Percentiles rank a stretch among this genome's conserved stretches.
Conservation (phyloP, 2,797 vertebrate genomes). For the Pantherophis vulpinus region DNA sequence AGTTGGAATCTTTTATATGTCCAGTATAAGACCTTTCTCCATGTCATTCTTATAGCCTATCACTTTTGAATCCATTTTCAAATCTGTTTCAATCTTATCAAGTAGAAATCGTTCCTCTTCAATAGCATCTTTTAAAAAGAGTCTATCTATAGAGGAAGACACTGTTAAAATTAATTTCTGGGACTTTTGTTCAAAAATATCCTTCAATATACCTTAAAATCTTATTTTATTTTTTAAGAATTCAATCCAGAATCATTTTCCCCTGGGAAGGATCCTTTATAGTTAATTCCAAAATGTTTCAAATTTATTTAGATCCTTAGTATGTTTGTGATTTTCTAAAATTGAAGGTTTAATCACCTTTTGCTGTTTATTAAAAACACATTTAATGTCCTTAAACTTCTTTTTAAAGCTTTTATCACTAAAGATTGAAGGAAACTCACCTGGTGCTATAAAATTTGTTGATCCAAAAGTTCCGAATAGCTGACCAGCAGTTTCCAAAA, state of each 20-base stretch:
- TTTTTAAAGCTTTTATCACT: neutral
- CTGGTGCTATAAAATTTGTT: neutral
- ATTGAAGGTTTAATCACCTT: neutral
- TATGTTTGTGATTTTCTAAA: neutral
- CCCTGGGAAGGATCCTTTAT: neutral
- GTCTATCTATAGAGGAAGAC: too few relatives aligned
- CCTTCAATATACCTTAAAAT: neutral
- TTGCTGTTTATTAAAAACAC: neutral
- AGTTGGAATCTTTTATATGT: too few relatives aligned
- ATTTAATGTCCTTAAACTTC: neutral
- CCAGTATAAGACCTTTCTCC: too few relatives aligned
- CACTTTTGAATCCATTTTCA: too few relatives aligned
- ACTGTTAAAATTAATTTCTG: neutral
- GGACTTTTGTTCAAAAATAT: neutral
- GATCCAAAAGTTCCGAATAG: neutral
- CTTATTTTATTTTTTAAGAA: neutral
- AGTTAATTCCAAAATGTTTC: neutral
- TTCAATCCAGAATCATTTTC: neutral
- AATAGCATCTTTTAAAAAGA: too few relatives aligned
- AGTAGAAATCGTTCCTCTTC: too few relatives aligned
- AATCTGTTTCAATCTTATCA: too few relatives aligned
- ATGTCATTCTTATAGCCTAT: too few relatives aligned
- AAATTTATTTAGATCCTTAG: neutral
- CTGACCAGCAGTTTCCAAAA: neutral
- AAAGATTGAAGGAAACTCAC: neutral